phyloP scores from a whole-genome alignment of 2,888 invertebrate genomes.

The Caenorhabditis afra region DNA sequence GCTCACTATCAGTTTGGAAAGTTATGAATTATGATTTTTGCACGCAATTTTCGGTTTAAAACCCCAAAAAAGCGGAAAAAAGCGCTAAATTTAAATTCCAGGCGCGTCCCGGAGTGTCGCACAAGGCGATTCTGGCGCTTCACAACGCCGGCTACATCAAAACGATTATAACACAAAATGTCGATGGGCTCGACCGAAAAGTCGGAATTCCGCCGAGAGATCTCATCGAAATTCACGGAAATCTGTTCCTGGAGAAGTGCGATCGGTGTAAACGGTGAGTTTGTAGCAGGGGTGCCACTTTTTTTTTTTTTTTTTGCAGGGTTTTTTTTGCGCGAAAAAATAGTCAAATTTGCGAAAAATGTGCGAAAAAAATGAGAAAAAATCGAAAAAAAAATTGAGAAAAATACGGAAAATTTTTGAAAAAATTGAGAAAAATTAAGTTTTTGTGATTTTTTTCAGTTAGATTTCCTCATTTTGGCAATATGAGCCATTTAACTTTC shows the following conservation, averaged over 20 bases:
- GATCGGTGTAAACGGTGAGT: conserved; percentile 86
- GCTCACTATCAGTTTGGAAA: too few species aligned
- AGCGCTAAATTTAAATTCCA: conserved; percentile 5
- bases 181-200: conserved; percentile 95
- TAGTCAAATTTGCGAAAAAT: too few species aligned
- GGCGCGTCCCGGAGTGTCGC: conserved; percentile 30
- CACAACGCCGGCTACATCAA: conserved; percentile 47
- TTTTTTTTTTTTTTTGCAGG: too few species aligned
- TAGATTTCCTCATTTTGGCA: too few species aligned
- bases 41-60: conserved; percentile 82
- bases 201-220: conserved; percentile 89
- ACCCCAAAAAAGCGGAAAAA: conserved; percentile 85
- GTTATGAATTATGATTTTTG: conserved; percentile 87
- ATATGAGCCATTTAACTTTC: too few species aligned
- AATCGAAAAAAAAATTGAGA: background rate
- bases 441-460: too few species aligned
- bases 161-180: conserved; percentile 92
- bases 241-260: conserved; percentile 97
- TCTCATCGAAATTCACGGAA: conserved; percentile 95
- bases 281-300: background rate
- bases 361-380: background rate
- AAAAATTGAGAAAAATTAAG: background rate
- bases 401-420: conserved; percentile 5
- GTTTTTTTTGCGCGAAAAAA: too few species aligned
- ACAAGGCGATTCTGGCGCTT: conserved; percentile 37